Evolutionary conservation across 53 echinoderm and acorn worm genomes (phyloP).

Genomic region (Echinometra lucunter): DNA sequence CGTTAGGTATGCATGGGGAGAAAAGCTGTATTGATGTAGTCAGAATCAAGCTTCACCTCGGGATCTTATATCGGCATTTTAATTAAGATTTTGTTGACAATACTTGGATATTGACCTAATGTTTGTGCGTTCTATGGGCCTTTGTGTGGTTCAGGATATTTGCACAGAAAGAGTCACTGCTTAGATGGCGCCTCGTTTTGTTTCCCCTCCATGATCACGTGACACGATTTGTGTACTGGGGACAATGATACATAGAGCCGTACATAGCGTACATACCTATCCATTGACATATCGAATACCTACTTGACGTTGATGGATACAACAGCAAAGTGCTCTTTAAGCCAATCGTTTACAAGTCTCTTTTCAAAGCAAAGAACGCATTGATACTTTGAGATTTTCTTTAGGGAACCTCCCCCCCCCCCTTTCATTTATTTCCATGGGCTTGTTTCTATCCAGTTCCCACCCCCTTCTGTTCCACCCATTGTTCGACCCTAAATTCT

Average conservation of each 20-base stretch:
- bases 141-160: slow-evolving; percentile 28
- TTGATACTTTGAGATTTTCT: neutral
- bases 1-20: neutral
- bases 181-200: slow-evolving; percentile 5
- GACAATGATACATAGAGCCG: neutral
- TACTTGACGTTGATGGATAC: neutral
- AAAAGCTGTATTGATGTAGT: neutral
- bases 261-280: neutral
- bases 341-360: neutral
- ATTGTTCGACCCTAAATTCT: neutral
- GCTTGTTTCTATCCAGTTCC: neutral
- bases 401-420: neutral
- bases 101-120: slow-evolving; percentile 18
- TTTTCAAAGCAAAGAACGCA: neutral
- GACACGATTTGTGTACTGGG: neutral
- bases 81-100: slow-evolving; percentile 50
- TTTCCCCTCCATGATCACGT: neutral
- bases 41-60: neutral
- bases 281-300: neutral
- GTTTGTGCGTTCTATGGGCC: slow-evolving; percentile 19
- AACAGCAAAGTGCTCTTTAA: neutral
- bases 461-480: neutral
- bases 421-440: neutral
- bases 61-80: slow-evolving; percentile 38
- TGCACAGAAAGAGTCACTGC: slow-evolving; percentile 17